phyloP scores from a whole-genome alignment of 1,140 invertebrate genomes.

The Limonius californicus region DNA sequence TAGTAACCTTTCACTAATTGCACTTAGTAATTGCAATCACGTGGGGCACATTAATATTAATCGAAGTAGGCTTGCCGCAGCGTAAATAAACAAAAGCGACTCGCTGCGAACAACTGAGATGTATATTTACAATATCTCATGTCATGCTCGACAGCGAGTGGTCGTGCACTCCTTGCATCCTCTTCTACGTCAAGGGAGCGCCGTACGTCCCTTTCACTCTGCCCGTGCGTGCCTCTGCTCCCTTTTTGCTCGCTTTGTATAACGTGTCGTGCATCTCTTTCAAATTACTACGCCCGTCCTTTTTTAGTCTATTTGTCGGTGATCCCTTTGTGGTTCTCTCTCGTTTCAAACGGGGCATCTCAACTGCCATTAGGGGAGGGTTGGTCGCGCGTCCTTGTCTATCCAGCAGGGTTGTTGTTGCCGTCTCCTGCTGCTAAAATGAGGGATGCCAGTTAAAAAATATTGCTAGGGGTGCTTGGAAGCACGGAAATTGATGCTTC shows the following conservation, averaged over 20 bases:
- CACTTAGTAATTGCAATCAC: neutral
- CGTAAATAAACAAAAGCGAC: conserved; percentile 27
- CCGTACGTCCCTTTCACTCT: neutral
- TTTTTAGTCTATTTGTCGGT: neutral
- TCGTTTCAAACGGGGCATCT: conserved; percentile 3
- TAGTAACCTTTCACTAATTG: no score
- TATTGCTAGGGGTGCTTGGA: conserved; percentile 20
- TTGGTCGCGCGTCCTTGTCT: neutral
- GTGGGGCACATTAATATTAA: conserved; percentile 9
- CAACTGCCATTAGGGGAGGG: neutral
- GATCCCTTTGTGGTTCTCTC: neutral
- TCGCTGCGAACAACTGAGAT: conserved; percentile 21
- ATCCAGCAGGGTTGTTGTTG: neutral
- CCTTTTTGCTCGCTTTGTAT: neutral
- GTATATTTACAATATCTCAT: conserved; percentile 33
- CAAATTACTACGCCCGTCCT: neutral
- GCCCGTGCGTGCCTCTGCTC: neutral
- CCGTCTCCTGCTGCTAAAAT: no score
- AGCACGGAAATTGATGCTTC: conserved; percentile 17
- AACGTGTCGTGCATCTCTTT: neutral
- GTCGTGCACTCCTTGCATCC: neutral
- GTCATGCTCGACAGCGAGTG: conserved; percentile 25
- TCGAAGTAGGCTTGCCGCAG: neutral
- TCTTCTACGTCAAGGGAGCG: neutral
- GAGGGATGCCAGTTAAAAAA: conserved; percentile 26